These are phyloP conservation scores for Leptobrachium ailaonicum DNA, from an alignment of 2,113 vertebrate genomes.

Conservation along the genomic window DNA sequence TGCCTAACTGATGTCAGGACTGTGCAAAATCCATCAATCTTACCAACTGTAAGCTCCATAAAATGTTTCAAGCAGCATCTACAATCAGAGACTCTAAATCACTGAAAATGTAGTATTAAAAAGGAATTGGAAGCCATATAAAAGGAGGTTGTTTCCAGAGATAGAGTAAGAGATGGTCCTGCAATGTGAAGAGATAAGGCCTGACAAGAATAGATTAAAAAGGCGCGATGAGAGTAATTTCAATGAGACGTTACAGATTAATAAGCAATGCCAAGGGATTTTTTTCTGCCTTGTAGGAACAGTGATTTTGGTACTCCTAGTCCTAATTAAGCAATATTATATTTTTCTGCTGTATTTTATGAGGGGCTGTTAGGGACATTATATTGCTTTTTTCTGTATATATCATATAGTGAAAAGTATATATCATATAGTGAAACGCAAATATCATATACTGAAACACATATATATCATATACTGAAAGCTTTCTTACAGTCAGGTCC, in stretches of 20 bases:
- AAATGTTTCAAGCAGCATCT: constrained; percentile 21
- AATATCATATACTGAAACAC: too few species aligned
- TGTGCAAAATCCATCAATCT: constrained; percentile 38
- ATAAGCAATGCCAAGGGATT: background rate
- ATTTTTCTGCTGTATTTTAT: too few species aligned
- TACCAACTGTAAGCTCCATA: constrained; percentile 25
- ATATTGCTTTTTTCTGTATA: too few species aligned
- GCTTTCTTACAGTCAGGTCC: too few species aligned
- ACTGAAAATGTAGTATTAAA: constrained; percentile 24
- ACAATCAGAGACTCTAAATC: constrained; percentile 36
- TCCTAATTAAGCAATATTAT: background rate
- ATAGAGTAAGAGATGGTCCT: background rate
- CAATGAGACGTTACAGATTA: background rate
- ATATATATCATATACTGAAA: too few species aligned
- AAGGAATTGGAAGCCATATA: constrained; percentile 23
- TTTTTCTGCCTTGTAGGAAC: background rate
- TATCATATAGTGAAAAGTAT: too few species aligned
- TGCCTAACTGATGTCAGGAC: constrained; percentile 36
- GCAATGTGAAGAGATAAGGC: background rate
- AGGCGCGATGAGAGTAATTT: background rate
- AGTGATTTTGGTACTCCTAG: background rate
- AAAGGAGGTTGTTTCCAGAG: background rate
- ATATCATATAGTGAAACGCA: too few species aligned
- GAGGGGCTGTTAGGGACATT: too few species aligned
- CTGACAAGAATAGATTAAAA: background rate